phyloP scores from a whole-genome alignment of 2,888 invertebrate species.

The Therioaphis trifolii region DNA sequence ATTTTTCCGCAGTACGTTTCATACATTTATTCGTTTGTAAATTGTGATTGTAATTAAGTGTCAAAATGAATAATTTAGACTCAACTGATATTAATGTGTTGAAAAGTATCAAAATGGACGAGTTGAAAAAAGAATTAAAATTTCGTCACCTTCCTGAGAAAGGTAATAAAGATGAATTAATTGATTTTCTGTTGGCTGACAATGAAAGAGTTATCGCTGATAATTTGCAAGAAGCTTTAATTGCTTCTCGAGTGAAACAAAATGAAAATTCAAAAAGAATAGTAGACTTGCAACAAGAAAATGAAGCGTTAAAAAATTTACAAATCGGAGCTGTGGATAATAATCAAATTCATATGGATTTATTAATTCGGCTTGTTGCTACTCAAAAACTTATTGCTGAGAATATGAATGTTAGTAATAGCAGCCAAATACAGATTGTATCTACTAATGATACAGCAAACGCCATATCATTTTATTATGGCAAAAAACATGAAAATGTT shows the following conservation, averaged over 20 bases:
- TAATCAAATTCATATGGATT: not conserved
- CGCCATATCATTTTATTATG: not conserved
- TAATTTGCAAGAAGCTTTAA: not conserved
- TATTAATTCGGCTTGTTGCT: not conserved
- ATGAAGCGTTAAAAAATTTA: not conserved
- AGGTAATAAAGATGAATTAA: not conserved
- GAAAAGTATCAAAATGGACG: not conserved
- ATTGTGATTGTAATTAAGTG: no score
- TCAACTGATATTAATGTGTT: not conserved
- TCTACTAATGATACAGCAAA: not conserved
- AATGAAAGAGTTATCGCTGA: constrained; percentile 11
- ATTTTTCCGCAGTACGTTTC: no score
- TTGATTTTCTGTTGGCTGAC: constrained; percentile 6
- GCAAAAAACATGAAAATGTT: constrained; percentile 24
- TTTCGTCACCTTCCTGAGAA: not conserved
- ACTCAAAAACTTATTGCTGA: not conserved
- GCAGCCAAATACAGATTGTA: not conserved
- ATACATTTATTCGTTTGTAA: no score
- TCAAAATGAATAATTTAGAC: not conserved
- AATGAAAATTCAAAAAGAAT: not conserved
- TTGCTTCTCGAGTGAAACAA: not conserved
- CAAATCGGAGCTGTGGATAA: not conserved
- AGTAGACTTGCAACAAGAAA: not conserved
- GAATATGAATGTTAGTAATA: not conserved
- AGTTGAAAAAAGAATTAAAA: not conserved